Conservation (phyloP, 2,113 vertebrate species). For the Trochalopteron elliotii region DNA sequence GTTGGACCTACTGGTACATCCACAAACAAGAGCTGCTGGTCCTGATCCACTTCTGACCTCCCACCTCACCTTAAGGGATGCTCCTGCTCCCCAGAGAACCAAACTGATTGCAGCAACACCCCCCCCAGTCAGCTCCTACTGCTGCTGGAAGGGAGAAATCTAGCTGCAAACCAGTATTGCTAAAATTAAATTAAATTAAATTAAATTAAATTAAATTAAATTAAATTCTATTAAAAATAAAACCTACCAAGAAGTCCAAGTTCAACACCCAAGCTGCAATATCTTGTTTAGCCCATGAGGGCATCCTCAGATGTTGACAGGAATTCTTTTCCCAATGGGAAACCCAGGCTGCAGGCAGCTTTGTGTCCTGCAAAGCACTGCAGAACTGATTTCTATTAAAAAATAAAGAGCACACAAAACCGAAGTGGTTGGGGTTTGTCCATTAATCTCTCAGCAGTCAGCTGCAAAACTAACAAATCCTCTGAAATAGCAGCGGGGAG, state of each 20-base stretch:
- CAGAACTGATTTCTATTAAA: slow-evolving; percentile 39
- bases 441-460: slow-evolving; percentile 46
- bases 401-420: slow-evolving; percentile 33
- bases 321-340: not conserved
- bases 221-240: no score
- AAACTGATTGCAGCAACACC: not conserved
- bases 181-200: not conserved
- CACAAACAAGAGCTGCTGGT: not conserved
- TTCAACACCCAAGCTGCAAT: not conserved
- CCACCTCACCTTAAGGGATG: not conserved
- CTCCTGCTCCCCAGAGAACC: not conserved
- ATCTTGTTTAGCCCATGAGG: not conserved
- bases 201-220: no score
- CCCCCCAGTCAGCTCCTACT: not conserved
- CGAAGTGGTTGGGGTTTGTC: slow-evolving; percentile 2
- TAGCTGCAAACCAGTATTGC: not conserved
- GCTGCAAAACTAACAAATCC: slow-evolving; percentile 48
- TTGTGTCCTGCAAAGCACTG: slow-evolving; percentile 33
- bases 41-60: not conserved
- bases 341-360: not conserved
- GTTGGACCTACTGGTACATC: not conserved
- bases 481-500: not conserved
- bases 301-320: not conserved
- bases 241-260: not conserved
- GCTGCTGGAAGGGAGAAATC: not conserved